phyloP scores from a whole-genome alignment of 2,888 invertebrate species.

The Polydrusus cervinus region DNA sequence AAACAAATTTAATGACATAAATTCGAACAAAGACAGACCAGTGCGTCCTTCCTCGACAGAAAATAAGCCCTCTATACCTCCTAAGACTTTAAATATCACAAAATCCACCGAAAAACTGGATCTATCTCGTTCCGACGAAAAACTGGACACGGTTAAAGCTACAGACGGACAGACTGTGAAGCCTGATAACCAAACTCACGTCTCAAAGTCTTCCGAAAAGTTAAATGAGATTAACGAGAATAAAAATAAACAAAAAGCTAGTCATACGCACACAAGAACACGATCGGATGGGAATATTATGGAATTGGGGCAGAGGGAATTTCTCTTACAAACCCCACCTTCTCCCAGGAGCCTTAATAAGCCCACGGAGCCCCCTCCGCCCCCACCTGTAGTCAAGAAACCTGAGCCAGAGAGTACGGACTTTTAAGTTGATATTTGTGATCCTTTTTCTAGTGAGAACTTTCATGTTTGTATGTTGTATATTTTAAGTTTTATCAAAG shows the following conservation, averaged over 20 bases:
- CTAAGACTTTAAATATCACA: conserved; percentile 57
- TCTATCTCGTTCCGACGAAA: conserved; percentile 57
- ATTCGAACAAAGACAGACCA: conserved; percentile 58
- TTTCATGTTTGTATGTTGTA: conserved; percentile 31
- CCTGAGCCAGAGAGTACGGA: conserved; percentile 67
- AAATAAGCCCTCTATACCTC: conserved; percentile 65
- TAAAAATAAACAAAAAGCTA: conserved; percentile 66
- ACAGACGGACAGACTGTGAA: neutral
- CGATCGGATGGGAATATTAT: conserved; percentile 71
- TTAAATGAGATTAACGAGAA: conserved; percentile 63
- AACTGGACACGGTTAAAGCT: conserved; percentile 43
- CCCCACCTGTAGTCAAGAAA: conserved; percentile 65
- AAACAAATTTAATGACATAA: conserved; percentile 64
- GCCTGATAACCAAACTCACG: conserved; percentile 3
- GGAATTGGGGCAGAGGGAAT: conserved; percentile 60
- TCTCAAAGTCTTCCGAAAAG: conserved; percentile 60
- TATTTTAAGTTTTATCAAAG: neutral
- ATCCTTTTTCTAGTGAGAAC: conserved; percentile 49
- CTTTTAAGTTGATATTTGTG: conserved; percentile 61
- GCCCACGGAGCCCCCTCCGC: conserved; percentile 71
- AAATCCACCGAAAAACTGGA: conserved; percentile 55
- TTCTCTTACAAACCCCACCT: conserved; percentile 60
- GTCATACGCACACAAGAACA: conserved; percentile 69
- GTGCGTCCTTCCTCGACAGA: conserved; percentile 56
- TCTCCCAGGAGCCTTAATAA: conserved; percentile 68